Evolutionary conservation across 2,113 vertebrate species (phyloP), one percentile per base, ranked within the genome.

Genomic region (Varanus salvator): DNA sequence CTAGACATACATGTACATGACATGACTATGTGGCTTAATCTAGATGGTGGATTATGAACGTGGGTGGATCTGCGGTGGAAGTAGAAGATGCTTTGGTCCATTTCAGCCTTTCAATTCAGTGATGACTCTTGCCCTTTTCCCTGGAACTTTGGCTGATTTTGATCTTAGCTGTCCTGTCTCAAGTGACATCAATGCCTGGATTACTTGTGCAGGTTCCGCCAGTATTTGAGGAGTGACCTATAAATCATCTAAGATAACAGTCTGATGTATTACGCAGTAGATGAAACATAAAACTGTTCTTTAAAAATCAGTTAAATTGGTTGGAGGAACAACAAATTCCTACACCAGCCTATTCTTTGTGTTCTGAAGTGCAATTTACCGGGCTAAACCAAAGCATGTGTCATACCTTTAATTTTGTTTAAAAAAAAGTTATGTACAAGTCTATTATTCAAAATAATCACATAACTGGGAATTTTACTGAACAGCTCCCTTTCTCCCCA

Each of bases 391-490:
- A 97, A 97, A 97, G 97, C 97, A 98, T 97, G 97, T 97, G 97
- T 97, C 97, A 97, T 97, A 98, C 97, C 97, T 98, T 98, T 98
- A 98, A 98, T 98, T 98, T 98, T 76, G 92, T 93, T 93, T 94
- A 97, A 64, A 60, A 60, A 64, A 64, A 98, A 97, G 97, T 98
- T 98, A 98, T 97, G 98, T 98, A 98, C 98, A 98, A 98, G 98
- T 97, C 98, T 98, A 98, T 99, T 99, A 98, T 98, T 98, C 98
- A 98, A 98, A 98, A 99, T 98, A 99, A 98, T 98, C 98, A 98
- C 98, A 98, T 98, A 98, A 99, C 98, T 96, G 97, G 96, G 93
- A 96, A 96, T 98, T 98, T 98, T 97, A 98, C 97, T 96, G 98
- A 98, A 98, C 98, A 98, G 96, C 98, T 95, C 98, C 98, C 98